These are phyloP conservation scores for Galagoides demidoff DNA, from an alignment of 2,797 vertebrate genomes.

Conservation along the genomic window DNA sequence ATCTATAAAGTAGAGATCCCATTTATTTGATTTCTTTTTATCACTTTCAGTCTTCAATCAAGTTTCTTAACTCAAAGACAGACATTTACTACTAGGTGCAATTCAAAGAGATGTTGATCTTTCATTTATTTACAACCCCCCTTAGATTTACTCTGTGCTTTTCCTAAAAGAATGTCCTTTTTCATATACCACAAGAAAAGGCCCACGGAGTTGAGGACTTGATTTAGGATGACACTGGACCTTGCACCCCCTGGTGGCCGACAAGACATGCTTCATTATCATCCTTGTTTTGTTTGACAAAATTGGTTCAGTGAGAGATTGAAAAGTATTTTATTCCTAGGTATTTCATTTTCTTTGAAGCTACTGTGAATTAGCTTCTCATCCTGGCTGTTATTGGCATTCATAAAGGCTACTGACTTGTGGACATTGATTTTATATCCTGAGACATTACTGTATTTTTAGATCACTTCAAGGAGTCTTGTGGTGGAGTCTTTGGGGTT, in stretches of 20 bases:
- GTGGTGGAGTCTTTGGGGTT: no score
- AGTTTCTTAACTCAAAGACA: constrained; percentile 71
- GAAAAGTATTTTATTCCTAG: neutral
- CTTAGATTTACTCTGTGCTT: constrained; percentile 51
- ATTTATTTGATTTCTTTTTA: constrained; percentile 77
- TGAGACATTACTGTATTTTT: no score
- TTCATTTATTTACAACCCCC: constrained; percentile 64
- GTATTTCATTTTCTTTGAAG: no score
- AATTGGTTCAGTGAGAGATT: neutral
- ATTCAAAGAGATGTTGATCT: constrained; percentile 72
- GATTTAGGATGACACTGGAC: neutral
- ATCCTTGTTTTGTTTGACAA: neutral
- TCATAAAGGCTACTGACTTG: no score
- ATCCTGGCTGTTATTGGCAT: no score
- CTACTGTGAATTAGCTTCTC: no score
- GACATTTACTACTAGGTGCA: constrained; percentile 59
- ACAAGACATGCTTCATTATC: neutral
- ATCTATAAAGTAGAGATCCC: constrained; percentile 58
- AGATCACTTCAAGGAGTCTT: no score
- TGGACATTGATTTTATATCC: no score
- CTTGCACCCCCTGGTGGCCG: constrained; percentile 39
- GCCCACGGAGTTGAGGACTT: neutral
- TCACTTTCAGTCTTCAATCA: constrained; percentile 64
- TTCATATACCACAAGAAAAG: neutral
- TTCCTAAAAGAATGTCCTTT: neutral